Evolutionary conservation across 2,797 vertebrate species (phyloP).

Genomic region (Carduelis carduelis): DNA sequence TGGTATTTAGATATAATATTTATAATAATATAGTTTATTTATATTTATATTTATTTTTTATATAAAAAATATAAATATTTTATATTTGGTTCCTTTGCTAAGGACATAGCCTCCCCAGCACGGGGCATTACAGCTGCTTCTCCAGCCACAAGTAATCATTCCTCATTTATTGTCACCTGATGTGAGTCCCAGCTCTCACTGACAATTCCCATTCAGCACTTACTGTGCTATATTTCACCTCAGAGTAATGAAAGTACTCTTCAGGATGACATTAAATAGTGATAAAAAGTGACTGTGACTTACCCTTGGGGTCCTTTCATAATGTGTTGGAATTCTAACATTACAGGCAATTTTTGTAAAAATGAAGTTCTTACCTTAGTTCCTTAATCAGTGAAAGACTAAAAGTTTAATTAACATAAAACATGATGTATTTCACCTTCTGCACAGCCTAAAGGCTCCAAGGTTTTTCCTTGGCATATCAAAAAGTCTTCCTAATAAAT

Average conservation of each 20-base stretch:
- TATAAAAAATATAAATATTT: too few relatives aligned
- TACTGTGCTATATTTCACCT: neutral
- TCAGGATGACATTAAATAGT: neutral
- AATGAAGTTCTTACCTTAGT: neutral
- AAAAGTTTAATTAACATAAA: neutral
- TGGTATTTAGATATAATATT: neutral
- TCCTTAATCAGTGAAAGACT: neutral
- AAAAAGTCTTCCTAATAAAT: neutral
- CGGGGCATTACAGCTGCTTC: accelerated
- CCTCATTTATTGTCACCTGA: neutral
- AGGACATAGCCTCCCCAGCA: neutral
- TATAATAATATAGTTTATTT: too few relatives aligned
- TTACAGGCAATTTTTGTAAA: neutral
- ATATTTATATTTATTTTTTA: too few relatives aligned
- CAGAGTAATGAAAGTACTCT: neutral
- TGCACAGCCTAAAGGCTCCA: neutral
- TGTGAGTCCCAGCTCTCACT: neutral
- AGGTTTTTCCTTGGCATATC: neutral
- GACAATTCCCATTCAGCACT: neutral
- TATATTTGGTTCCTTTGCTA: neutral
- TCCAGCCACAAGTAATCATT: neutral
- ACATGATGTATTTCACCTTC: neutral
- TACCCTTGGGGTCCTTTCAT: neutral
- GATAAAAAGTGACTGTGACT: neutral
- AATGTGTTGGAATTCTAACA: neutral